Evolutionary conservation across 2,113 vertebrate genomes (phyloP), one percentile per base, ranked within the genome.

Genomic region (Marmota monax): DNA sequence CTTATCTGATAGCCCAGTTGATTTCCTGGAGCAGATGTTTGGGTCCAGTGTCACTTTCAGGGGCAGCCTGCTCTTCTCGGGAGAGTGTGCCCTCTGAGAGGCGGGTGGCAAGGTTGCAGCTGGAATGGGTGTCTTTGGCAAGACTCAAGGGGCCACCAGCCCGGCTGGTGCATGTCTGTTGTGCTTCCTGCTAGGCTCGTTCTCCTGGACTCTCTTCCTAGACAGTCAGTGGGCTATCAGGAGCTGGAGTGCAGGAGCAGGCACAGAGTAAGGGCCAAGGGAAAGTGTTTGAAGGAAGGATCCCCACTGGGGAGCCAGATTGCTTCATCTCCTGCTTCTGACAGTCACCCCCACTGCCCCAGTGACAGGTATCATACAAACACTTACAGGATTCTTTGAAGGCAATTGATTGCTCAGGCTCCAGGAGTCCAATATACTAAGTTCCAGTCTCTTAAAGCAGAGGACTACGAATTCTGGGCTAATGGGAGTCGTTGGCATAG

Each of bases 291-390:
- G 39, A 84, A 67, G 42, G 63, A 27, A 37, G 93, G 76, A 56
- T n/a, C 48, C 61, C 61, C 37, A 0, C 0, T 20, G 39, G 32
- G 63, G 61, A 56, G 1, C 2, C 3, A 22, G 4, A 58, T 29
- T 12, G 2, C 65, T 37, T 73, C 42, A 29, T 42, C 63, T 37
- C 56, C 74, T 87, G 93, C 80, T 74, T 53, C 86, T 90, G 74
- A 56, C 63, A 65, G n/a, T 89, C 84, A 14, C 6, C 58, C 70
- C 29, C 7, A 14, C 7, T 73, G 86, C 39, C 39, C 56, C 79
- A 56, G 84, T 37, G 85, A 79, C 11, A 77, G 88, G 61, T 5
- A 2, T 90, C 78, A 39, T 0, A 0, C 29, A 51, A 84, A 51
- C 29, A 48, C 84, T 94, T 84, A 65, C 12, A 58, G 48, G 70